Evolutionary conservation across 2,113 vertebrate species (phyloP).

Genomic region (Calidris pygmaea): DNA sequence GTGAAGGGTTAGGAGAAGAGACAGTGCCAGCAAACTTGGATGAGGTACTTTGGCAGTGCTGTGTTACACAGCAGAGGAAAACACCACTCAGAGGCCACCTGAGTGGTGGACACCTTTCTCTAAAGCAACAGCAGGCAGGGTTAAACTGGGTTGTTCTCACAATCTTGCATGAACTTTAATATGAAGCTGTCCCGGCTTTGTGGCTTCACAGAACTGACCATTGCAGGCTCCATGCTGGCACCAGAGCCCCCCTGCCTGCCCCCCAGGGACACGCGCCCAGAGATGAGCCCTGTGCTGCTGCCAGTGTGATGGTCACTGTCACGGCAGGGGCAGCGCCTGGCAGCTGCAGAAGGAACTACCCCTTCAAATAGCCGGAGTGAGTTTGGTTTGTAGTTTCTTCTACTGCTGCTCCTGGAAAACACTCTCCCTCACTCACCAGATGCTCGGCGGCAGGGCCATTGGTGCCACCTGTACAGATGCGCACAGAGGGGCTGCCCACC

Average conservation of each 20-base stretch:
- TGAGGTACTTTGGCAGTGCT: neutral
- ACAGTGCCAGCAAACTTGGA: neutral
- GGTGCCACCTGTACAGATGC: neutral
- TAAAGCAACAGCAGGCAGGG: neutral
- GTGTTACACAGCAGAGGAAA: neutral
- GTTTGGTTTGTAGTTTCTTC: neutral
- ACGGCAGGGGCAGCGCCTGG: neutral
- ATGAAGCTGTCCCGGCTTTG: neutral
- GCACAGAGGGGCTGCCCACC: neutral
- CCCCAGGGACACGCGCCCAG: neutral
- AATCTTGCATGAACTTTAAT: rapidly evolving
- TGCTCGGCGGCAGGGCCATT: neutral
- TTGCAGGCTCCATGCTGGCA: rapidly evolving
- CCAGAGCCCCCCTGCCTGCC: rapidly evolving
- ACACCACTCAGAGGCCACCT: neutral
- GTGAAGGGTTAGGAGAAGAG: neutral
- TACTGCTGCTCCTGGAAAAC: neutral
- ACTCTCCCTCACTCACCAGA: neutral
- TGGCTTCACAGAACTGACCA: neutral
- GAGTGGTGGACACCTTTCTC: too few relatives aligned
- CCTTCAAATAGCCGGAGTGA: neutral
- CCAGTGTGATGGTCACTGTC: neutral
- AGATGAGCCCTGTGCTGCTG: neutral
- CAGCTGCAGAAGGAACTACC: neutral
- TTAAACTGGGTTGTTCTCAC: neutral